A percentile compares a stretch with the other conserved stretches of the same genome.
These are phyloP conservation scores for Agrochola litura DNA, from an alignment of 2,888 invertebrate species.

Conservation along the genomic window DNA sequence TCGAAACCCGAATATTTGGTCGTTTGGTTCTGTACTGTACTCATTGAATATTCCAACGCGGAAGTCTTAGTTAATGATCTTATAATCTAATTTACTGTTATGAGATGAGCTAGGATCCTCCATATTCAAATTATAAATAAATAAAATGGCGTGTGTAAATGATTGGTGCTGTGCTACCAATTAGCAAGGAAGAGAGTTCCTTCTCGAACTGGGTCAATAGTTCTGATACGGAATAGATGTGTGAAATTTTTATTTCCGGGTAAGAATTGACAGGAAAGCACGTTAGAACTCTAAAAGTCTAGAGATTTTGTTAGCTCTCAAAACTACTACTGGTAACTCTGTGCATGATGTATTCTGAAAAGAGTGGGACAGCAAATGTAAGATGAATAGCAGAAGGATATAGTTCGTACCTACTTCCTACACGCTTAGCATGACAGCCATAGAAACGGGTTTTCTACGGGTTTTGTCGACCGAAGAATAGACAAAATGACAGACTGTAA, in stretches of 20 bases:
- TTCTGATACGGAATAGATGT: background rate
- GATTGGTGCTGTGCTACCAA: background rate
- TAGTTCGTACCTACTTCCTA: background rate
- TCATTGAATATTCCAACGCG: background rate
- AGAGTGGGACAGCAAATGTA: background rate
- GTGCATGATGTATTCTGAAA: background rate
- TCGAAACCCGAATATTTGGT: too few relatives aligned
- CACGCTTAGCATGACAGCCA: too few relatives aligned
- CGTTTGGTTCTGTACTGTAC: too few relatives aligned
- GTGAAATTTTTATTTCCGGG: background rate
- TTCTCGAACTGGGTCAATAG: background rate
- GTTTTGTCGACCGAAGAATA: too few relatives aligned
- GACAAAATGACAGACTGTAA: too few relatives aligned
- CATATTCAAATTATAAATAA: background rate
- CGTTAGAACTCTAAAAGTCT: background rate
- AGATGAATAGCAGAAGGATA: background rate
- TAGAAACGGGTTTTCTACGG: too few relatives aligned
- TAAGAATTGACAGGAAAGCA: background rate
- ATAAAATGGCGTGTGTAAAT: background rate
- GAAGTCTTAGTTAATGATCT: background rate
- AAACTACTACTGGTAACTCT: background rate
- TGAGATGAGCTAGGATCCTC: background rate
- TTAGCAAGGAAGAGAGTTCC: background rate
- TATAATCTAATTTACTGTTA: background rate
- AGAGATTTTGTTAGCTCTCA: background rate